Conservation (phyloP, 2,113 vertebrate species). For the Beaufortia kweichowensis region DNA sequence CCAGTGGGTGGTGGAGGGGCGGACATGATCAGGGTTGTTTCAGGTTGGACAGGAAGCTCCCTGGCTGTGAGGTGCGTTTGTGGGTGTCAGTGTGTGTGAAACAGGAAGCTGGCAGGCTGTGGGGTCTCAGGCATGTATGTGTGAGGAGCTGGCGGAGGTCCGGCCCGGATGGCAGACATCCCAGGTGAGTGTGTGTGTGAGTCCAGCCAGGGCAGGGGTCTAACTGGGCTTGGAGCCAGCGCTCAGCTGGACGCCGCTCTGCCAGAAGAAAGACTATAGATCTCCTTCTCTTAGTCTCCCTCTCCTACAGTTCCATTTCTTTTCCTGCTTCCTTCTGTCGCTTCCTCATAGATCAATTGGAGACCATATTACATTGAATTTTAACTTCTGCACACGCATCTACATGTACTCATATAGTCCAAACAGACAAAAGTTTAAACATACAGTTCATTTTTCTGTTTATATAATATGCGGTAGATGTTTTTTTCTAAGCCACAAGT, state of each 20-base stretch:
- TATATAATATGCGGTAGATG: background rate
- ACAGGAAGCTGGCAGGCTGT: slow-evolving; percentile 30
- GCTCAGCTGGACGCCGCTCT: slow-evolving; percentile 59
- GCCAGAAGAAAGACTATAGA: slow-evolving; percentile 42
- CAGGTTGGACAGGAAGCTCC: slow-evolving; percentile 55
- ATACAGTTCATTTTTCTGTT: background rate
- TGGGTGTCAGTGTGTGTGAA: slow-evolving; percentile 35
- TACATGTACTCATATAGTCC: background rate
- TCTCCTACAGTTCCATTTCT: slow-evolving; percentile 9
- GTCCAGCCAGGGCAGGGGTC: slow-evolving; percentile 49
- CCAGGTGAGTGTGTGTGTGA: slow-evolving; percentile 42
- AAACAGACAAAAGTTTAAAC: slow-evolving; percentile 29
- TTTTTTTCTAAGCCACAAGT: slow-evolving; percentile 19
- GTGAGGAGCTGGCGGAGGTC: slow-evolving; percentile 43
- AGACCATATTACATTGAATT: background rate
- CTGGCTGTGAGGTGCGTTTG: slow-evolving; percentile 26
- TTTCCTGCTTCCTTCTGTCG: slow-evolving; percentile 1
- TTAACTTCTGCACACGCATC: slow-evolving; percentile 1
- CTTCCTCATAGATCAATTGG: slow-evolving; percentile 27
- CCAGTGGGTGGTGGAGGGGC: slow-evolving; percentile 51
- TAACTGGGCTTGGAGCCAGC: slow-evolving; percentile 62
- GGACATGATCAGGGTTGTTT: slow-evolving; percentile 53
- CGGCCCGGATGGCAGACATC: slow-evolving; percentile 46
- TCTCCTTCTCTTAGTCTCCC: slow-evolving; percentile 18
- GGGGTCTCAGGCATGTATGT: slow-evolving; percentile 16